phyloP scores from a whole-genome alignment of 2,113 vertebrate genomes.

The Meleagris gallopavo region DNA sequence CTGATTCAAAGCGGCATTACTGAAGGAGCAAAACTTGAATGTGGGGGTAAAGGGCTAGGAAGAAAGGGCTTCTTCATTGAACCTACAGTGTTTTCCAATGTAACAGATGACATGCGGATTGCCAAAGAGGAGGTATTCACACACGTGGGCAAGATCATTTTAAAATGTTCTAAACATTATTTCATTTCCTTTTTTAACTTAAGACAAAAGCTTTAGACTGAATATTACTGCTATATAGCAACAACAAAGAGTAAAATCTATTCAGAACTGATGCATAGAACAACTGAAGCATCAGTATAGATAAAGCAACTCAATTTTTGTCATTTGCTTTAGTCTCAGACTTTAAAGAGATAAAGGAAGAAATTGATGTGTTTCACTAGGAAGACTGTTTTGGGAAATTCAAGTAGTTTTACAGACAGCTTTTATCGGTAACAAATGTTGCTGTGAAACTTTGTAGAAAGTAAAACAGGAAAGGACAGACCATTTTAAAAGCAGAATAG shows the following conservation, averaged over 20 bases:
- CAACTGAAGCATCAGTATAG: neutral
- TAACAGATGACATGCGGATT: conserved; percentile 95
- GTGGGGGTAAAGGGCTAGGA: conserved; percentile 93
- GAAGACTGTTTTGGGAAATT: neutral
- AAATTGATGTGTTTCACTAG: neutral
- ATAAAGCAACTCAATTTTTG: neutral
- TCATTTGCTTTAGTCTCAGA: neutral
- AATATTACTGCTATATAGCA: neutral
- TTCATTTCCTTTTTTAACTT: neutral
- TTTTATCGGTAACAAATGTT: neutral
- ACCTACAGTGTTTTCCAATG: conserved; percentile 97
- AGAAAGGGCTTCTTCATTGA: conserved; percentile 97
- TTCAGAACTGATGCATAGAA: neutral
- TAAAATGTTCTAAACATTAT: neutral
- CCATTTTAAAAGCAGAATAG: neutral
- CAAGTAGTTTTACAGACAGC: neutral
- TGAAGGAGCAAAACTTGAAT: conserved; percentile 95
- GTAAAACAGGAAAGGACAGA: neutral
- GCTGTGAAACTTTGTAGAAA: neutral
- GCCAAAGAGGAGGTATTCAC: conserved; percentile 94
- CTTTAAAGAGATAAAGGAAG: neutral
- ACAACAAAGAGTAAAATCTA: neutral
- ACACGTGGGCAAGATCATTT: neutral
- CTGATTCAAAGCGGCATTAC: conserved; percentile 92
- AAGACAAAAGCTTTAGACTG: neutral